Conservation (phyloP, 2,797 vertebrate genomes). For the Anguilla megastoma region DNA sequence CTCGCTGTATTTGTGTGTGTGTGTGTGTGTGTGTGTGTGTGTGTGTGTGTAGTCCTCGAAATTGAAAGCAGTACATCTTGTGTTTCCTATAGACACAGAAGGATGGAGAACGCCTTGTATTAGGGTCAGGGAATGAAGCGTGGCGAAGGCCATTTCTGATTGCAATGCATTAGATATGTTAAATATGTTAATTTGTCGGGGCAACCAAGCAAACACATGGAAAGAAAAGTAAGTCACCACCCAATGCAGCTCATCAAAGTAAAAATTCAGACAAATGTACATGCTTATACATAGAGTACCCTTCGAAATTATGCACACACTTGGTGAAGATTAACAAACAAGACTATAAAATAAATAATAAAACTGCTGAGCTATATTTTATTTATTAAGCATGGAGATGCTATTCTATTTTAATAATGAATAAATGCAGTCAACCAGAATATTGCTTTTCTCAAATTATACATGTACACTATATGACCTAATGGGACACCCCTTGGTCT, state of each 20-base stretch:
- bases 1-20: too few species aligned
- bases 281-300: neutral
- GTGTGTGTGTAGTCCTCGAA: neutral
- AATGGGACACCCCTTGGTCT: too few species aligned
- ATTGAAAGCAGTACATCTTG: neutral
- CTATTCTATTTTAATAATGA: neutral
- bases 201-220: neutral
- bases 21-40: too few species aligned
- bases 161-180: neutral
- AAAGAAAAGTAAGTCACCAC: neutral
- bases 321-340: neutral
- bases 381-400: neutral
- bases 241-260: neutral
- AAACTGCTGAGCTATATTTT: neutral
- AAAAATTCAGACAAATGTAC: neutral
- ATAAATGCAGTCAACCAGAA: neutral
- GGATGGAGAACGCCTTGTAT: neutral
- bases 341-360: neutral
- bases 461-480: too few species aligned
- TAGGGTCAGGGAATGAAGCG: neutral
- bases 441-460: neutral
- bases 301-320: neutral
- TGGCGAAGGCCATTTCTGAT: neutral
- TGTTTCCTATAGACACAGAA: neutral
- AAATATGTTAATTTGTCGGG: neutral